These are phyloP conservation scores for Daktulosphaira vitifoliae DNA, from an alignment of 1,140 invertebrate genomes.

Conservation along the genomic window DNA sequence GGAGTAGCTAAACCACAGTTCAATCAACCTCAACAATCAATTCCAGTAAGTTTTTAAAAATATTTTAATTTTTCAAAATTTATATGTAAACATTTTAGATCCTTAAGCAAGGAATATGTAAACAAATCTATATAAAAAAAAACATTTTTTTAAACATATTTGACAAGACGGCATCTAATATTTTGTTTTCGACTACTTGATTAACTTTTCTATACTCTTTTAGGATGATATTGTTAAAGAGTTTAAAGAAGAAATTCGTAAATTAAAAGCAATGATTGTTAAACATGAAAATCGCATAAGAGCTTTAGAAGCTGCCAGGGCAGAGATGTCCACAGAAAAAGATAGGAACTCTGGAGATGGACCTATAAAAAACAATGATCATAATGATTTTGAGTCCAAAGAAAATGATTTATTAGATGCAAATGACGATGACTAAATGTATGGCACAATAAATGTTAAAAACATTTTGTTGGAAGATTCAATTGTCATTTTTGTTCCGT, in stretches of 20 bases:
- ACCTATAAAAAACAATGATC: slow-evolving; percentile 15
- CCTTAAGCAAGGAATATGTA: too few relatives aligned
- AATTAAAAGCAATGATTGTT: slow-evolving; percentile 84
- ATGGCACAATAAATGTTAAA: neutral
- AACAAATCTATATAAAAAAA: too few relatives aligned
- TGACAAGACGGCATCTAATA: too few relatives aligned
- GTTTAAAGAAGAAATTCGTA: slow-evolving; percentile 74
- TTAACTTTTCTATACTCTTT: slow-evolving; percentile 30
- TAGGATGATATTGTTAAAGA: slow-evolving; percentile 66
- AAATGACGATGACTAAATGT: slow-evolving; percentile 1
- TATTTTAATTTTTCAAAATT: neutral
- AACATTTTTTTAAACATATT: neutral
- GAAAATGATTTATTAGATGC: slow-evolving; percentile 8
- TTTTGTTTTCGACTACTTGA: too few relatives aligned
- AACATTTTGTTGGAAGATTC: neutral
- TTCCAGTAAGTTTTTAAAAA: slow-evolving; percentile 30
- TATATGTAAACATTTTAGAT: neutral
- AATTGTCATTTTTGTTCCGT: neutral
- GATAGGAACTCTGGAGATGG: neutral
- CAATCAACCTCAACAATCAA: slow-evolving; percentile 17
- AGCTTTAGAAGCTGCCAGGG: slow-evolving; percentile 53
- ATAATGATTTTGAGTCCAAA: slow-evolving; percentile 9
- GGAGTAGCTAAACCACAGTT: slow-evolving; percentile 25
- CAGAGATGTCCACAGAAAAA: neutral
- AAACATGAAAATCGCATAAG: slow-evolving; percentile 87